Conservation (phyloP, 2,113 vertebrate genomes). For the Psilopogon haemacephalus region DNA sequence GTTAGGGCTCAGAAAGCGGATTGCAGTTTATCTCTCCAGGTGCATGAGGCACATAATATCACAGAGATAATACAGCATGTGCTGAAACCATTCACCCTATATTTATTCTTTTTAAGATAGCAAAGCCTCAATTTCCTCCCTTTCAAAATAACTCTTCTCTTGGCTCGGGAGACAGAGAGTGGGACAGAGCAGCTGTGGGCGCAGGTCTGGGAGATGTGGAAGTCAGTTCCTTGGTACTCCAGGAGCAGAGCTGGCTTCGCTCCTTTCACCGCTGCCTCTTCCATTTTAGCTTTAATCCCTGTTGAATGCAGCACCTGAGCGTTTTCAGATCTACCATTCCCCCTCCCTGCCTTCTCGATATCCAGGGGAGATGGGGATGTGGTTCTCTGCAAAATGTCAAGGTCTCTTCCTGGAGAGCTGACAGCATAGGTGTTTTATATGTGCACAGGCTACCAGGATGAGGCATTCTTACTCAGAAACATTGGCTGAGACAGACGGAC, state of each 20-base stretch:
- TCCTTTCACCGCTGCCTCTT: neutral
- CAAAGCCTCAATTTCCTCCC: neutral
- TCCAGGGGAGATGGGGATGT: neutral
- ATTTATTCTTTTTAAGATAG: neutral
- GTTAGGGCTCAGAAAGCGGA: neutral
- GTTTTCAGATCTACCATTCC: neutral
- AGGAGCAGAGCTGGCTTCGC: neutral
- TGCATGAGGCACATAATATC: neutral
- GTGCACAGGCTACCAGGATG: slow-evolving; percentile 30
- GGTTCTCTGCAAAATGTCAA: slow-evolving; percentile 41
- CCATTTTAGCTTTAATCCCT: neutral
- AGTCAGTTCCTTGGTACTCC: neutral
- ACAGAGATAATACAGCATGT: neutral
- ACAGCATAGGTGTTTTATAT: slow-evolving; percentile 45
- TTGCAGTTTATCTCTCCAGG: neutral
- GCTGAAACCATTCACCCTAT: neutral
- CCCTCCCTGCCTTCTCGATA: neutral
- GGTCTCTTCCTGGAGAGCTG: slow-evolving; percentile 44
- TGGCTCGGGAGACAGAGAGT: neutral
- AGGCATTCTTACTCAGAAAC: slow-evolving; percentile 43
- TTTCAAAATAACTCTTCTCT: neutral
- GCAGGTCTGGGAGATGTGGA: neutral
- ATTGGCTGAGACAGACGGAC: slow-evolving; percentile 34
- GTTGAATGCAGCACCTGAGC: neutral
- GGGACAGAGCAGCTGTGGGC: neutral